Evolutionary conservation across 2,797 vertebrate species (phyloP).

Genomic region (Malurus splendens): DNA sequence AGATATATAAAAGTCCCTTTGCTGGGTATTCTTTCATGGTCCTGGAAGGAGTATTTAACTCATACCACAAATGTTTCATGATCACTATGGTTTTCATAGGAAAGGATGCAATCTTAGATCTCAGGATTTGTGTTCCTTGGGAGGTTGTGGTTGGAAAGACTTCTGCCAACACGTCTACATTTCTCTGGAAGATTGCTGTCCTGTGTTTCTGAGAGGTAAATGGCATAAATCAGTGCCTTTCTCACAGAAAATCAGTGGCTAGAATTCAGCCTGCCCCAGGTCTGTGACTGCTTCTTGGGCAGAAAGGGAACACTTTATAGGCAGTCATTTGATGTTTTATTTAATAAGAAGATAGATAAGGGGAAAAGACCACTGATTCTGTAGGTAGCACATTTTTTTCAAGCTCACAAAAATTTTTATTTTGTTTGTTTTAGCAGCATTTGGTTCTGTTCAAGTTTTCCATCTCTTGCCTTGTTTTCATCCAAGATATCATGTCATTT

Average conservation of each 20-base stretch:
- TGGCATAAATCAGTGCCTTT: background rate
- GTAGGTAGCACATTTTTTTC: background rate
- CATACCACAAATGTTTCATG: background rate
- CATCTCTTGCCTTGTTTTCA: background rate
- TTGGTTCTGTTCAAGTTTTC: background rate
- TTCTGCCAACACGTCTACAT: background rate
- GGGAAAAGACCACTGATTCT: background rate
- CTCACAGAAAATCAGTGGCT: fast-evolving
- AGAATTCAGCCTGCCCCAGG: background rate
- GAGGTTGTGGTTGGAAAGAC: background rate
- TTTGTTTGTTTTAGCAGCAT: background rate
- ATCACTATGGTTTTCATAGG: background rate
- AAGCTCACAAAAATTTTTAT: background rate
- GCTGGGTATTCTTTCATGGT: background rate
- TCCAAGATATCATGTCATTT: background rate
- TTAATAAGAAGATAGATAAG: background rate
- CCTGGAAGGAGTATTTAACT: background rate
- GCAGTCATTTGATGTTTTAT: background rate
- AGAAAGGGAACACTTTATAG: background rate
- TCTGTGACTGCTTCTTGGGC: background rate
- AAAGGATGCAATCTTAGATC: background rate
- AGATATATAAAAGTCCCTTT: background rate
- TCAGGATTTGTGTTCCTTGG: background rate
- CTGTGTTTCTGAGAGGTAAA: background rate
- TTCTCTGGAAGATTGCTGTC: background rate